Evolutionary conservation across 2,888 invertebrate species (phyloP).

Genomic region (Pseudococcus viburni): DNA sequence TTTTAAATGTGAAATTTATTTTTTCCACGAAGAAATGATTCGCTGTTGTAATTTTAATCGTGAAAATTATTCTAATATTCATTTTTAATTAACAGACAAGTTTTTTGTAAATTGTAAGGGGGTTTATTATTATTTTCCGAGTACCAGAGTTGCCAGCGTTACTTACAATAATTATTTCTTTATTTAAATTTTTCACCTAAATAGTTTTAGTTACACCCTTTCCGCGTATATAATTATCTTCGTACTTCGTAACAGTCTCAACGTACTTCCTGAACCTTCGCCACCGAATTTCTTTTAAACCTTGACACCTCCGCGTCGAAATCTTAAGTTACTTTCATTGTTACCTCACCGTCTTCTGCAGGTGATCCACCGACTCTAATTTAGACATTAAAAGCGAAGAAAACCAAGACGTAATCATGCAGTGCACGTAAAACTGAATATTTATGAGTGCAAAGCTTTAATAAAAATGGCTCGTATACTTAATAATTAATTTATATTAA

Average conservation of each 20-base stretch:
- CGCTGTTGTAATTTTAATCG: too few relatives aligned
- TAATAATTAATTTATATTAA: conserved; percentile 37
- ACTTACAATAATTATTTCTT: not conserved
- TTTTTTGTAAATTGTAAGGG: not conserved
- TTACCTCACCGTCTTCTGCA: not conserved
- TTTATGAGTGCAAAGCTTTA: conserved; percentile 41
- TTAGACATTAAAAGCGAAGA: conserved; percentile 12
- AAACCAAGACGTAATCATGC: conserved; percentile 38
- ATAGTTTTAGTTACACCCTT: not conserved
- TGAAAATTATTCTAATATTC: too few relatives aligned
- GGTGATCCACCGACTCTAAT: not conserved
- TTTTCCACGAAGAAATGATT: too few relatives aligned
- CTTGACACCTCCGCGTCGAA: not conserved
- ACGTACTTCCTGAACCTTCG: conserved; percentile 10
- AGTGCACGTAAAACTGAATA: conserved; percentile 16
- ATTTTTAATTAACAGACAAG: too few relatives aligned
- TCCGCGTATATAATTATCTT: not conserved
- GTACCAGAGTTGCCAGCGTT: not conserved
- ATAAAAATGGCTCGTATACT: conserved; percentile 22
- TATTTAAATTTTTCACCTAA: not conserved
- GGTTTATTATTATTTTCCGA: not conserved
- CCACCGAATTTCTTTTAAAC: conserved; percentile 14
- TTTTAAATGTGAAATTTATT: too few relatives aligned
- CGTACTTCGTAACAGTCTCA: not conserved
- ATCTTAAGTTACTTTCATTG: not conserved